These are phyloP conservation scores for Lethocerus indicus DNA, from an alignment of 1,140 invertebrate genomes.

Conservation along the genomic window DNA sequence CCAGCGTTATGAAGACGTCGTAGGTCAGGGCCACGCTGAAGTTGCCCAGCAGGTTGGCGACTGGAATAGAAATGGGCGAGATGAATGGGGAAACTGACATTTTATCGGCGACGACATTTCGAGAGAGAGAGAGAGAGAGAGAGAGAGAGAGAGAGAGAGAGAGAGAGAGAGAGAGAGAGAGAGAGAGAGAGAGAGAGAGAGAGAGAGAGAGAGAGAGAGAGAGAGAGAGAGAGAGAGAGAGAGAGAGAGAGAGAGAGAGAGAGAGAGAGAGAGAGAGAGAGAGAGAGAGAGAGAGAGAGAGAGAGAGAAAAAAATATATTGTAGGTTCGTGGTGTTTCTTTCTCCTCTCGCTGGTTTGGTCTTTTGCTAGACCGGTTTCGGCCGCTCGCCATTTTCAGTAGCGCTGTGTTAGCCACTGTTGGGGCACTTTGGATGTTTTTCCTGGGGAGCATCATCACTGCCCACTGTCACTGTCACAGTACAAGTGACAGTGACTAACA, in stretches of 20 bases:
- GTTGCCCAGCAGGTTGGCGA: constrained; percentile 77
- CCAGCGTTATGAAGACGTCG: constrained; percentile 81
- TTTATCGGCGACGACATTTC: too few relatives aligned
- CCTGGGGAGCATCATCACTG: too few relatives aligned
- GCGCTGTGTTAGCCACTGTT: too few relatives aligned
- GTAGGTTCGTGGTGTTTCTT: too few relatives aligned
- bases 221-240: constrained; percentile 12
- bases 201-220: constrained; percentile 15
- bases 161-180: constrained; percentile 13
- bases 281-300: constrained; percentile 11
- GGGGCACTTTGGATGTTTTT: too few relatives aligned
- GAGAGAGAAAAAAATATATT: constrained; percentile 9
- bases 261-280: constrained; percentile 12
- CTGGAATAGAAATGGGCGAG: constrained; percentile 36
- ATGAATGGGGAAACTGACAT: neutral
- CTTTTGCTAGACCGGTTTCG: too few relatives aligned
- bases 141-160: constrained; percentile 9
- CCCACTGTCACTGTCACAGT: too few relatives aligned
- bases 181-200: constrained; percentile 24
- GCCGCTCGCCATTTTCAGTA: too few relatives aligned
- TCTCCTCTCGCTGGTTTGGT: too few relatives aligned
- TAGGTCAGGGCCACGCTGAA: constrained; percentile 82
- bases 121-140: constrained; percentile 13
- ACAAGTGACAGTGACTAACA: too few relatives aligned
- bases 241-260: constrained; percentile 12